Evolutionary conservation across 1,140 invertebrate species (phyloP), one percentile per base, ranked within the genome.

Genomic region (Pomacea maculata): DNA sequence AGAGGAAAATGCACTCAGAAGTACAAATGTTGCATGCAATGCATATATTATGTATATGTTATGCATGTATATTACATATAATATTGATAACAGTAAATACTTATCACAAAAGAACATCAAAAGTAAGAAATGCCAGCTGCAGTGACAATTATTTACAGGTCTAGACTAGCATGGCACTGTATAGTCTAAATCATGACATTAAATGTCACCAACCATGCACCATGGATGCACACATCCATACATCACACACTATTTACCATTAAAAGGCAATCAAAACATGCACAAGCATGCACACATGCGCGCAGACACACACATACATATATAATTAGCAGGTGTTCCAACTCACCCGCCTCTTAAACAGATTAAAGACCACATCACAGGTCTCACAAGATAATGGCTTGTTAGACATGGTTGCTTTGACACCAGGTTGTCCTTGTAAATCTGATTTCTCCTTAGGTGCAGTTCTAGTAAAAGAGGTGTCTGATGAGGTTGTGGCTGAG

Each of bases 291-390:
- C 52, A 55, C 52, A 54, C 73, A 55, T 52, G 25, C 73, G 55
- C 73, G 55, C 73, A 74, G 15, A 74, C 73, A 74, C 52, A 55
- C 73, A 74, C 14, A 55, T 7, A 55, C 7, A 55, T 57, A 74
- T 14, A 74, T 57, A 55, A 52, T 14, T 25, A 61, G 57, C 57
- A 61, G 11, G 9, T 45, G 34, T 61, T 61, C 15, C 8, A 61
- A 61, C 57, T 61, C 9, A 61, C 57, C 57, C 57, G 57, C 57
- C 57, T 61, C 57, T 61, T 61, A 61, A 61, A 61, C 57, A 61
- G 57, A 61, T 1, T 61, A 17, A 61, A 61, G 57, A 61, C 57
- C 11, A 61, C 57, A 11, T 61, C 57, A 61, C 57, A 61, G 9
- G 57, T 17, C 11, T 61, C 57, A 61, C 57, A 61, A 61, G 57